Evolutionary conservation across 2,888 invertebrate species (phyloP).

Genomic region (Phengaris arion): DNA sequence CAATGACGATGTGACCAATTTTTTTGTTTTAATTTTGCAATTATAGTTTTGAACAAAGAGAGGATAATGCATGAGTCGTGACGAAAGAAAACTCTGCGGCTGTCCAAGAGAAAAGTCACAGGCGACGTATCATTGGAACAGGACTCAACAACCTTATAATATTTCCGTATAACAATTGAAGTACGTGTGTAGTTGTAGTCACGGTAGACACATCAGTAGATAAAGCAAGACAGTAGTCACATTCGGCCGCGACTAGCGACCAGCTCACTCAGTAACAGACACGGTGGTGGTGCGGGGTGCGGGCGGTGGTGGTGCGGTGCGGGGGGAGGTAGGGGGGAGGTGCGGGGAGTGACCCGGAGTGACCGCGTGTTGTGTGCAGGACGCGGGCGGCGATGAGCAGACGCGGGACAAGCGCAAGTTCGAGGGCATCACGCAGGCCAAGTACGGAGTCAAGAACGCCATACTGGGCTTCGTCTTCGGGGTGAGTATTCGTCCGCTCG

Average conservation of each 20-base stretch:
- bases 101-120: too few relatives aligned
- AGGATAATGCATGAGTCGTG: background rate
- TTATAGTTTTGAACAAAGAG: too few relatives aligned
- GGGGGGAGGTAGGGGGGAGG: slow-evolving; percentile 32
- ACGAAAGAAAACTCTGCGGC: background rate
- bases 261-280: slow-evolving; percentile 12
- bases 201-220: background rate
- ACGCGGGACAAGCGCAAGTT: slow-evolving; percentile 86
- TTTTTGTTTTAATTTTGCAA: too few relatives aligned
- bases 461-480: slow-evolving; percentile 90
- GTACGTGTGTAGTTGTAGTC: background rate
- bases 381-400: slow-evolving; percentile 73
- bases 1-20: too few relatives aligned
- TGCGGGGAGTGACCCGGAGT: slow-evolving; percentile 35
- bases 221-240: background rate
- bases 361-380: slow-evolving; percentile 57
- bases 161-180: background rate
- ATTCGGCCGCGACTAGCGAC: background rate
- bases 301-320: slow-evolving; percentile 41
- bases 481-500: slow-evolving; percentile 74
- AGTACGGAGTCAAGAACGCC: slow-evolving; percentile 88
- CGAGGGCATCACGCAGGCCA: slow-evolving; percentile 80
- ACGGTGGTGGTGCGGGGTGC: slow-evolving; percentile 38
- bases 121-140: background rate
- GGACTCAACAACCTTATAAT: background rate